A percentile compares a stretch with the other conserved stretches of the same genome.
Evolutionary conservation across 2,797 vertebrate genomes (phyloP).

Genomic region (Semaprochilodus insignis): DNA sequence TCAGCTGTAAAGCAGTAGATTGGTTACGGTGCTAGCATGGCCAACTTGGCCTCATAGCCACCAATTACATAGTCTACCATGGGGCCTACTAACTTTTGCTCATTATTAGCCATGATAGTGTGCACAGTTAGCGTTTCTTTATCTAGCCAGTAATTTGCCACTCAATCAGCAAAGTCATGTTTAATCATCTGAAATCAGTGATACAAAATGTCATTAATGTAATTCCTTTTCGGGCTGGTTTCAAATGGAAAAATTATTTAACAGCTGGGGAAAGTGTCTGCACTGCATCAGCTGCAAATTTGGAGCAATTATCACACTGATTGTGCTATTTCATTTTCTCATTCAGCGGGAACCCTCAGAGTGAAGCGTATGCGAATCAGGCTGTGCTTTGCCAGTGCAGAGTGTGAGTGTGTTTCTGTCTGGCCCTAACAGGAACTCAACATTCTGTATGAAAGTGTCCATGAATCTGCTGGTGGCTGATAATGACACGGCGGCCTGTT

Average conservation of each 20-base stretch:
- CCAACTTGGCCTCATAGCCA: conserved; percentile 4
- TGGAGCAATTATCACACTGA: conserved; percentile 5
- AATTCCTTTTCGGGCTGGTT: conserved; percentile 1
- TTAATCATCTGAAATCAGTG: conserved; percentile 16
- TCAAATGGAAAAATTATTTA: conserved; percentile 3
- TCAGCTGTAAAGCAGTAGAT: conserved; percentile 1
- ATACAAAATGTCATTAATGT: conserved; percentile 6
- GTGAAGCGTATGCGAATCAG: conserved; percentile 1
- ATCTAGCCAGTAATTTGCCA: conserved; percentile 7
- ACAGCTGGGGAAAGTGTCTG: conserved; percentile 8
- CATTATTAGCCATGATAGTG: background rate
- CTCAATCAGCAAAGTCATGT: background rate
- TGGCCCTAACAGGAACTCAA: conserved; percentile 89
- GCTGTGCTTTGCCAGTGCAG: conserved; percentile 7
- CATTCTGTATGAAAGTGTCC: conserved; percentile 99
- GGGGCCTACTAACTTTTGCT: background rate
- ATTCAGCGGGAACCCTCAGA: conserved; percentile 10
- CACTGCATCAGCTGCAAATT: background rate
- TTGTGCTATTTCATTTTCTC: conserved; percentile 15
- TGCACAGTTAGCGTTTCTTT: conserved; percentile 20
- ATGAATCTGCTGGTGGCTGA: conserved; percentile 96
- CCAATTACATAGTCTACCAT: background rate
- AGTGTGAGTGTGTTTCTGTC: conserved; percentile 44
- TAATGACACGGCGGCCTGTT: conserved; percentile 96
- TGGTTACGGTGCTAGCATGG: background rate